A percentile compares a stretch with the other conserved stretches of the same genome.
phyloP scores from a whole-genome alignment of 2,797 vertebrate species.

The Chromis chromis region DNA sequence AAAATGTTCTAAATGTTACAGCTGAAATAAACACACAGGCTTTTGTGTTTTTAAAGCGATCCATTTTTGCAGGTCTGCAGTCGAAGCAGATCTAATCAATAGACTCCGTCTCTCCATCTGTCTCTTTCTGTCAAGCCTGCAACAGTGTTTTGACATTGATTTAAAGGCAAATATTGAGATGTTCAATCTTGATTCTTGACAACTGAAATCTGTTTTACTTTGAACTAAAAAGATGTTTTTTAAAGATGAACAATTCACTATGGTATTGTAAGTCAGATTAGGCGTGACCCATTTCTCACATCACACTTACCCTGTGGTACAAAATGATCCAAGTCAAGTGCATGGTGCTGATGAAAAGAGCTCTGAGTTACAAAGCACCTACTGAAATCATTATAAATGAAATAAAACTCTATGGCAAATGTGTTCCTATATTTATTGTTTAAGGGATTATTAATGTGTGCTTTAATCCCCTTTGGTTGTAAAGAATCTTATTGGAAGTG shows the following conservation, averaged over 20 bases:
- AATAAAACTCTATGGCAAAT: slow-evolving; percentile 34
- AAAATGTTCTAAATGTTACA: too few species aligned
- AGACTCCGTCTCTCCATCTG: neutral
- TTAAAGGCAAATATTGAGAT: slow-evolving; percentile 10
- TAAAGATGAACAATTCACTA: slow-evolving; percentile 27
- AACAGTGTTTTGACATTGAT: slow-evolving; percentile 9
- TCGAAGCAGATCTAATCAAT: neutral
- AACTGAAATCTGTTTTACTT: neutral
- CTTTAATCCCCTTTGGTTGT: slow-evolving; percentile 49
- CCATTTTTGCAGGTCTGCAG: neutral
- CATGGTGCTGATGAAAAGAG: neutral
- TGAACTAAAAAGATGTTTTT: neutral
- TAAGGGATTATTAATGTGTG: slow-evolving; percentile 28
- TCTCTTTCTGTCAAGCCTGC: neutral
- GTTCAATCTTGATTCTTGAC: neutral
- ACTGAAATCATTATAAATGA: slow-evolving; percentile 10
- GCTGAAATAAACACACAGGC: too few species aligned
- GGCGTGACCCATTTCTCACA: neutral
- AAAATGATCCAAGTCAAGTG: neutral
- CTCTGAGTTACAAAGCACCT: neutral
- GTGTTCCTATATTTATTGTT: slow-evolving; percentile 42
- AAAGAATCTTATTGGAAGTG: slow-evolving; percentile 51
- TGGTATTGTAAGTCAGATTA: slow-evolving; percentile 5
- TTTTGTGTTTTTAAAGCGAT: neutral
- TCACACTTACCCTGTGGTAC: neutral